phyloP scores from a whole-genome alignment of 23 tunicate species.

The Trididemnum clinides region DNA sequence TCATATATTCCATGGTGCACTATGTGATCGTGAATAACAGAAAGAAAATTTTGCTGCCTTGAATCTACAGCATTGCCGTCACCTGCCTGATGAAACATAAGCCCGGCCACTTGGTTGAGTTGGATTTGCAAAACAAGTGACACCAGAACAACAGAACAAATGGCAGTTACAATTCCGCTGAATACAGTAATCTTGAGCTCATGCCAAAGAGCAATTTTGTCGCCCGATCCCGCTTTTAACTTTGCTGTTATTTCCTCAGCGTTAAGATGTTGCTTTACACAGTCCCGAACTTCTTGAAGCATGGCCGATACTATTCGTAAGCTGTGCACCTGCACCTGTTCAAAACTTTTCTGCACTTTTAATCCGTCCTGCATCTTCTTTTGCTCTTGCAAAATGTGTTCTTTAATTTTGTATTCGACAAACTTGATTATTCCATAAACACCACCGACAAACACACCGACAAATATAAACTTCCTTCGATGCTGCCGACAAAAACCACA shows the following conservation, averaged over 20 bases:
- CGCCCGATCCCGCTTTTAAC: constrained; percentile 21
- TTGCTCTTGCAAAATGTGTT: constrained; percentile 53
- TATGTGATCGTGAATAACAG: constrained; percentile 45
- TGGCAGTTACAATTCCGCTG: constrained; percentile 27
- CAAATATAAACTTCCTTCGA: constrained; percentile 75
- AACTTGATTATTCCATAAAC: constrained; percentile 58
- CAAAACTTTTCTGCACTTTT: constrained; percentile 33
- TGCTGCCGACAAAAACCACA: constrained; percentile 62
- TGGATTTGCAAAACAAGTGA: constrained; percentile 46
- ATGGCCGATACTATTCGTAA: constrained; percentile 44
- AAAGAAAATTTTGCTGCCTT: constrained; percentile 45
- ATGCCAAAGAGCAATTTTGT: constrained; percentile 70
- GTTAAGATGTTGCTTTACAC: constrained; percentile 11
- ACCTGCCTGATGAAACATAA: background rate
- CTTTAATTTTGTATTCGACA: constrained; percentile 71
- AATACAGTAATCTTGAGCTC: constrained; percentile 66
- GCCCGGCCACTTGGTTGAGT: constrained; percentile 62
- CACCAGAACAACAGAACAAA: constrained; percentile 29
- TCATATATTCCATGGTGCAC: constrained; percentile 10
- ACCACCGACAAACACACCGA: constrained; percentile 83
- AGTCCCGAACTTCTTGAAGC: constrained; percentile 13
- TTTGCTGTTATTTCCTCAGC: constrained; percentile 43
- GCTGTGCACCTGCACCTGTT: constrained; percentile 66
- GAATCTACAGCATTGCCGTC: background rate
- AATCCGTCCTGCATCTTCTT: constrained; percentile 6